Evolutionary conservation across 2,888 invertebrate species (phyloP).

Genomic region (Unio delphinus): DNA sequence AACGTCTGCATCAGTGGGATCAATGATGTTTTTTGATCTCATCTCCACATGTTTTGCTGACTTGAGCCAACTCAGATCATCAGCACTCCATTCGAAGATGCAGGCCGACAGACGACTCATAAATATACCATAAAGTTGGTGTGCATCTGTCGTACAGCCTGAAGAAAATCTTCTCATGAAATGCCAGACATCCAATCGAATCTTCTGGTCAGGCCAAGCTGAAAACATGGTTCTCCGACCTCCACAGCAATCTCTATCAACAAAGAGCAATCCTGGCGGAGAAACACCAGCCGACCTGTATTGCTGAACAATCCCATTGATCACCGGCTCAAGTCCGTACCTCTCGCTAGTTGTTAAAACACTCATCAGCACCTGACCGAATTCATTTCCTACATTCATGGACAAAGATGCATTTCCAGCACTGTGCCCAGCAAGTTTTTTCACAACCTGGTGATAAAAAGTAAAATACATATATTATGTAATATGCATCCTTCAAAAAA

Average conservation of each 20-base stretch:
- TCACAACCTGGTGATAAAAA: background rate
- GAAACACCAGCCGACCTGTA: slow-evolving; percentile 24
- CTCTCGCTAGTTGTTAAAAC: slow-evolving; percentile 41
- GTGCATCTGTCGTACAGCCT: slow-evolving; percentile 27
- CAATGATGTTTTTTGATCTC: slow-evolving; percentile 2
- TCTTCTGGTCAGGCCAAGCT: slow-evolving; percentile 6
- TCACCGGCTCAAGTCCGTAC: slow-evolving; percentile 18
- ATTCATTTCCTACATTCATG: slow-evolving; percentile 34
- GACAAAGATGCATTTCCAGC: slow-evolving; percentile 34
- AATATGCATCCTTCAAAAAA: too few relatives aligned
- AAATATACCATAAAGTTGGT: slow-evolving; percentile 26
- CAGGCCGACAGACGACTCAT: slow-evolving; percentile 25
- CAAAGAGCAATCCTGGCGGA: slow-evolving; percentile 37
- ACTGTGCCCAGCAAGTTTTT: slow-evolving; percentile 28
- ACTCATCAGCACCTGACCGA: slow-evolving; percentile 35
- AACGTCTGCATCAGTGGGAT: slow-evolving; percentile 25
- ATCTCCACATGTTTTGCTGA: slow-evolving; percentile 40
- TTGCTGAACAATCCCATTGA: slow-evolving; percentile 20
- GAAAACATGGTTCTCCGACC: slow-evolving; percentile 5
- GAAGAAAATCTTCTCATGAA: slow-evolving; percentile 31
- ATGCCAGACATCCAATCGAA: slow-evolving; percentile 39
- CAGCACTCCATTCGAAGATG: slow-evolving; percentile 27
- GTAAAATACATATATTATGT: too few relatives aligned
- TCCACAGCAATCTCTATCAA: slow-evolving; percentile 45
- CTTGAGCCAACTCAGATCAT: slow-evolving; percentile 14